phyloP scores from a whole-genome alignment of 2,888 invertebrate genomes.

The Lamellibrachia columna region DNA sequence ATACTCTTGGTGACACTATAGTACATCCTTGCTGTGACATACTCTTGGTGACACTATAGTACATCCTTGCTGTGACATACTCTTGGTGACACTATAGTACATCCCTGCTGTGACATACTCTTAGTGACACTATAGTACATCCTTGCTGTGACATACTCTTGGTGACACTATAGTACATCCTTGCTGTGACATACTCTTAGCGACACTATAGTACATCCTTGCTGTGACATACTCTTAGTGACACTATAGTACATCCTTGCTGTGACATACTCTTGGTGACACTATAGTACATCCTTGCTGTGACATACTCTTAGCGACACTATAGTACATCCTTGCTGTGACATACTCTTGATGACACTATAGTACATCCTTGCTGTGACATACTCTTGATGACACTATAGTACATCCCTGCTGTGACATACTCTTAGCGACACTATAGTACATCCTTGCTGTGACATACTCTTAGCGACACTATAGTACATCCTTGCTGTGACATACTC shows the following conservation, averaged over 20 bases:
- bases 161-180: not conserved
- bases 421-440: not conserved
- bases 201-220: not conserved
- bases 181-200: not conserved
- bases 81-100: no score
- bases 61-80: not conserved
- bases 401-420: not conserved
- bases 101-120: not conserved
- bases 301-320: not conserved
- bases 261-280: not conserved
- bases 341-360: not conserved
- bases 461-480: not conserved
- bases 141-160: not conserved
- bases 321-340: not conserved
- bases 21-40: not conserved
- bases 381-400: not conserved
- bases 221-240: not conserved
- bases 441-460: not conserved
- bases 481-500: not conserved
- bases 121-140: not conserved
- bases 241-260: not conserved
- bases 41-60: not conserved
- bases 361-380: not conserved
- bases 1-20: not conserved
- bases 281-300: not conserved